Evolutionary conservation across 2,797 vertebrate species (phyloP), one percentile per base, ranked within the genome.

Genomic region (Telmatherina bonti): DNA sequence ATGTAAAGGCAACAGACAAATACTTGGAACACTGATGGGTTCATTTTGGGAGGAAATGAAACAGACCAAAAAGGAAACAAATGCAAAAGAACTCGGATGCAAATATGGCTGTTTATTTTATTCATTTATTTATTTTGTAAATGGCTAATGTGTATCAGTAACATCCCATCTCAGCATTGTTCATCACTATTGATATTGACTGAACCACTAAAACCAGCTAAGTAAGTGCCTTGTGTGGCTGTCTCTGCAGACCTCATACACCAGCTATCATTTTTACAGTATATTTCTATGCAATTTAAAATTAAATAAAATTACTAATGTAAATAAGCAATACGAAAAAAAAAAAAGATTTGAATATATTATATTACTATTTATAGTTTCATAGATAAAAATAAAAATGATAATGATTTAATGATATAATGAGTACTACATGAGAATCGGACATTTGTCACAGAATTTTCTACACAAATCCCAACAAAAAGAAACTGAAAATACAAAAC

Each of bases 1-100:
- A 83, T 73, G 62, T 84, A 77, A 84, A 78, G 51, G 56, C 52
- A 43, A 62, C 41, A 73, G 43, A 56, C 70, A 65, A 31, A 52
- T 62, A 56, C 76, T 57, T 36, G 57, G 68, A 72, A 57, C 29
- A 6, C 61, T 33, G 41, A 74, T 58, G 65, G 59, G 26, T 62
- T 70, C 18, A 51, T 57, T 78, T 38, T n/a, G 20, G 55, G 35
- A 36, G 45, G 5, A 60, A 53, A 64, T 24, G 24, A 58, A 11
- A 43, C 20, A 49, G 30, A 58, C 15, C 7, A 55, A 45, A 55
- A 72, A 24, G 63, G 10, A 27, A 33, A 73, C 33, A 62, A 66
- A 76, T 41, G 58, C 57, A 45, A 71, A 53, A 31, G 26, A n/a
- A 33, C 52, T 35, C 26, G 68, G 30, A 45, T 0, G 26, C 36